phyloP scores from a whole-genome alignment of 37 sponge, comb jelly and placozoan genomes.

The Hormiphora californensis region DNA sequence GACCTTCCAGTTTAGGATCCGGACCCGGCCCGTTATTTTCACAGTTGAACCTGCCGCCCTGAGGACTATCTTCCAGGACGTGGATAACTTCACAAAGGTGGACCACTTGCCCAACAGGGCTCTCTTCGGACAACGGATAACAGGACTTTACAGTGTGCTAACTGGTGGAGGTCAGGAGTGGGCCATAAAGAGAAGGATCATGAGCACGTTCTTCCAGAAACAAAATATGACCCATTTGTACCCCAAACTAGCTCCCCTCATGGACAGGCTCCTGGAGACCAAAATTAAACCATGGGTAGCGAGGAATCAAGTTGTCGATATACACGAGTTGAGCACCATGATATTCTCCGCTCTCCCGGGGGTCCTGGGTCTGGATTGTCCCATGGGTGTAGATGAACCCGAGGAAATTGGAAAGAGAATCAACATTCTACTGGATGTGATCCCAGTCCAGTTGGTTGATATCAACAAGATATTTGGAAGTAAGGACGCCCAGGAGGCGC shows the following conservation, averaged over 20 bases:
- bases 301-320: background rate
- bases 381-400: background rate
- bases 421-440: background rate
- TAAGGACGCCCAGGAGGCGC: background rate
- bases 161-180: slow-evolving; percentile 13
- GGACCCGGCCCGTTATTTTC: background rate
- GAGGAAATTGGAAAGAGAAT: background rate
- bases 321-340: background rate
- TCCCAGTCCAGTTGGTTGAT: background rate
- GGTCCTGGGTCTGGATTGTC: background rate
- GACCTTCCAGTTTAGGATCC: background rate
- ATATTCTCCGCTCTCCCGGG: slow-evolving; percentile 28
- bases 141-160: background rate
- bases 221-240: background rate
- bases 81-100: background rate
- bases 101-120: background rate
- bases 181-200: background rate
- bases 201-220: background rate
- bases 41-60: background rate
- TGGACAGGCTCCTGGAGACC: background rate
- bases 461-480: background rate
- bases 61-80: background rate
- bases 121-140: background rate
- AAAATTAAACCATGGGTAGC: background rate
- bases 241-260: background rate